A percentile compares a stretch with the other conserved stretches of the same genome.
Evolutionary conservation across 2,113 vertebrate genomes (phyloP).

Genomic region (Phainopepla nitens): DNA sequence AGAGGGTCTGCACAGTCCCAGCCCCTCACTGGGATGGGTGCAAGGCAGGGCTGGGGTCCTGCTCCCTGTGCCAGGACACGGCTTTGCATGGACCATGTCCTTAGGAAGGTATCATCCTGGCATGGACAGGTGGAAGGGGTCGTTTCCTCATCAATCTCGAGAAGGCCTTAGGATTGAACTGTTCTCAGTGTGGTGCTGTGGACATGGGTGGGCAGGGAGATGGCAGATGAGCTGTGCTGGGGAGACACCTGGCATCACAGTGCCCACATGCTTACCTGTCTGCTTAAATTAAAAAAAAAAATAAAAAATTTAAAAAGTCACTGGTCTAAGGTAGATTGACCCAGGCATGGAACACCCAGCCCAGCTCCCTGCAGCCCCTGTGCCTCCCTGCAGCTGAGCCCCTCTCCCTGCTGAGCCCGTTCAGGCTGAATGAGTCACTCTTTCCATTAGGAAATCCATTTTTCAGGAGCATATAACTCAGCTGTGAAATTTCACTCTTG

Average conservation of each 20-base stretch:
- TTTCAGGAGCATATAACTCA: constrained; percentile 14
- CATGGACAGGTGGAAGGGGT: neutral
- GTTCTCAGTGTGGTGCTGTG: neutral
- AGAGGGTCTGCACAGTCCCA: neutral
- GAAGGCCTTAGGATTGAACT: too few species aligned
- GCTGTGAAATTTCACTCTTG: constrained; percentile 28
- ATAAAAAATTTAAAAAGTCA: neutral
- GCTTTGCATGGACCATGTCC: neutral
- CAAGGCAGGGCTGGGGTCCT: neutral
- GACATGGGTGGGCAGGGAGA: neutral
- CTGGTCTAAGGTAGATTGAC: neutral
- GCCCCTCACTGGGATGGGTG: neutral
- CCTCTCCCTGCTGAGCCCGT: neutral
- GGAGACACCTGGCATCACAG: neutral
- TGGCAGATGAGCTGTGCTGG: neutral
- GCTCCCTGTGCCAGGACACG: accelerated
- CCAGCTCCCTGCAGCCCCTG: neutral
- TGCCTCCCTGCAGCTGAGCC: neutral
- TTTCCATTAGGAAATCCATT: constrained; percentile 61
- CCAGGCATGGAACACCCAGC: neutral
- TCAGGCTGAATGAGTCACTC: too few species aligned
- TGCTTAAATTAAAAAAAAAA: neutral
- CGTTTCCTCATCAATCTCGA: neutral
- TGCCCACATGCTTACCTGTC: neutral
- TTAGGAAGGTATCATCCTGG: accelerated